Evolutionary conservation across 2,797 vertebrate species (phyloP), one percentile per base, ranked within the genome.

Genomic region (Characodon lateralis): DNA sequence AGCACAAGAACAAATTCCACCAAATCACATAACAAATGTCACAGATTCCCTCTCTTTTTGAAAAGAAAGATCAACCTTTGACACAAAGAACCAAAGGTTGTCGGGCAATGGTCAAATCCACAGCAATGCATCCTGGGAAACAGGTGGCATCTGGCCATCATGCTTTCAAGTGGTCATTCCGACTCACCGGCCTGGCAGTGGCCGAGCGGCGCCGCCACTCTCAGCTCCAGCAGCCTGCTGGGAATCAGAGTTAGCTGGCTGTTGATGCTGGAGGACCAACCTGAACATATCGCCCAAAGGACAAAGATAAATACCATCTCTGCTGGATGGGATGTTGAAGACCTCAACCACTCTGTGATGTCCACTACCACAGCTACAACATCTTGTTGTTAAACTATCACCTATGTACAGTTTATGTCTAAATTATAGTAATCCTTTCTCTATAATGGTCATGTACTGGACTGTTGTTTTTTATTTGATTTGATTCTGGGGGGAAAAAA

Each of bases 241-340:
- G 94, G 95, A 92, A 97, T 96, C 96, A 97, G 95, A 92, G 93
- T 92, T 79, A 92, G 94, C 6, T 94, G 96, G 90, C 97, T 97
- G 92, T 85, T 95, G 95, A 89, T 79, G 90, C 96, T 90, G 91
- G 72, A 92, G 89, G 89, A 95, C 91, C 95, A 94, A 95, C 96
- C 97, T 97, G 91, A 87, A 94, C 93, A 95, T 84, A 96, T 89
- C 89, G 73, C 48, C 70, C 82, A 68, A 48, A 82, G 51, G 13
- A 58, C 73, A 68, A 6, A 50, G 28, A 51, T 2, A 3, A 39
- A 77, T 5, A 35, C 55, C 8, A 0, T 1, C 14, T 35, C 31
- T 35, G 31, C 31, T 35, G 31, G 31, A 35, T 35, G 31, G 3
- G 31, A 35, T 35, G 31, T 35, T 35, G 31, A 35, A 35, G 31